These are phyloP conservation scores for Paraplagusia blochii DNA, from an alignment of 2,113 vertebrate genomes.

Conservation along the genomic window DNA sequence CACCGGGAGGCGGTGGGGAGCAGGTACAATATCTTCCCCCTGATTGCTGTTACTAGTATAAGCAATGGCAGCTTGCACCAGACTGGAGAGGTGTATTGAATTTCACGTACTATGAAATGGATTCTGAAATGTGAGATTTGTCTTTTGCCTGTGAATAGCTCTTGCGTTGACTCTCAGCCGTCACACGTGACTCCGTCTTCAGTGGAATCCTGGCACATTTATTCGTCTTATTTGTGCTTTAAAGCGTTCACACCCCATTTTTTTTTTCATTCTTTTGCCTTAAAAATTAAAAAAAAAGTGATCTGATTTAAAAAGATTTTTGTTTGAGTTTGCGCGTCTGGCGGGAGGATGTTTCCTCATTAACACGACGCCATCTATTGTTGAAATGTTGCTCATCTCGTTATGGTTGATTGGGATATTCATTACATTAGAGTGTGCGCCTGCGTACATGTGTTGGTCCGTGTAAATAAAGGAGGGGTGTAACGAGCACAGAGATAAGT, in stretches of 20 bases:
- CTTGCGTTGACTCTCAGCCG: constrained; percentile 4
- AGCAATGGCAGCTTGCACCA: constrained; percentile 65
- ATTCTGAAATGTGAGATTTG: constrained; percentile 75
- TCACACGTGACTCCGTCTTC: constrained; percentile 25
- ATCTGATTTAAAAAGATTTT: constrained; percentile 63
- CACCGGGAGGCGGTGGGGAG: constrained; percentile 62
- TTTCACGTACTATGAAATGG: constrained; percentile 77
- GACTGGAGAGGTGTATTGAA: constrained; percentile 73
- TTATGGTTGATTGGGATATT: constrained; percentile 64
- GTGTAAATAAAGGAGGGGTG: constrained; percentile 69
- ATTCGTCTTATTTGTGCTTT: constrained; percentile 60
- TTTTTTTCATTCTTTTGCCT: constrained; percentile 53
- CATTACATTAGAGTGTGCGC: constrained; percentile 53
- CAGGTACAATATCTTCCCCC: constrained; percentile 68
- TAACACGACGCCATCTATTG: constrained; percentile 41
- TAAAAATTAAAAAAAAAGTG: constrained; percentile 19
- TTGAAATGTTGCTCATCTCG: constrained; percentile 61
- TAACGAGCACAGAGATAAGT: constrained; percentile 58
- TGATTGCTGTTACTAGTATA: constrained; percentile 71
- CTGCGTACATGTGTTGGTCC: constrained; percentile 64
- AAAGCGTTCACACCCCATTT: constrained; percentile 44
- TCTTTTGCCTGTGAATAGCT: constrained; percentile 58
- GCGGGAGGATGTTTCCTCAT: constrained; percentile 51
- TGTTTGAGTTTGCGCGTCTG: constrained; percentile 57
- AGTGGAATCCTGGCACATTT: constrained; percentile 65